Conservation (phyloP, 2,888 invertebrate genomes). For the Drosophila paramelanica region DNA sequence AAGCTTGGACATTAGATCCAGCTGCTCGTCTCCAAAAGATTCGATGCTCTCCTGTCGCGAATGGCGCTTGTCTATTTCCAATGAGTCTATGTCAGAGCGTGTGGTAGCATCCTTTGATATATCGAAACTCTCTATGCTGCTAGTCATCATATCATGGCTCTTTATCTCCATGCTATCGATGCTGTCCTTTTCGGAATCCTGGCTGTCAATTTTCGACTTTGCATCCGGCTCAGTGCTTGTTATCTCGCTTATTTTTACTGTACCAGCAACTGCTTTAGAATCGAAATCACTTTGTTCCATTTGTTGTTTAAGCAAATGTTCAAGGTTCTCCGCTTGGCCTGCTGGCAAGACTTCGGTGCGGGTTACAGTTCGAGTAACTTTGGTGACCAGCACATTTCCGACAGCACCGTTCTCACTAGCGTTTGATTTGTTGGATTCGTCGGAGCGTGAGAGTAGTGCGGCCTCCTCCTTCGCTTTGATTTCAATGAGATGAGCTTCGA, state of each 20-base stretch:
- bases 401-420: constrained; percentile 78
- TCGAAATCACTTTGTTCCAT: constrained; percentile 82
- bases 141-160: constrained; percentile 86
- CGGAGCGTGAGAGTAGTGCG: constrained; percentile 87
- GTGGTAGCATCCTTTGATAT: constrained; percentile 84
- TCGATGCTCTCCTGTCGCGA: constrained; percentile 84
- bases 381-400: constrained; percentile 68
- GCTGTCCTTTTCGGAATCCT: constrained; percentile 87
- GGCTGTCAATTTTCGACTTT: constrained; percentile 77
- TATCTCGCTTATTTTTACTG: constrained; percentile 87
- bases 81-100: constrained; percentile 83
- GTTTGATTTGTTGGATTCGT: constrained; percentile 85
- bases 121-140: constrained; percentile 86
- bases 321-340: constrained; percentile 72
- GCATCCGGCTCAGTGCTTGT: constrained; percentile 88
- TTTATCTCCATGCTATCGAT: constrained; percentile 89
- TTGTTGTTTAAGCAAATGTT: constrained; percentile 84
- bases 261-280: constrained; percentile 84
- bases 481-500: constrained; percentile 93
- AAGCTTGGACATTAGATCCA: constrained; percentile 71
- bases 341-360: constrained; percentile 72
- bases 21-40: constrained; percentile 83
- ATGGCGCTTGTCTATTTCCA: constrained; percentile 82
- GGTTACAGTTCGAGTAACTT: constrained; percentile 76
- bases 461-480: constrained; percentile 94